These are phyloP conservation scores for Heterodera schachtii DNA, from an alignment of 1,140 invertebrate species.

Conservation along the genomic window DNA sequence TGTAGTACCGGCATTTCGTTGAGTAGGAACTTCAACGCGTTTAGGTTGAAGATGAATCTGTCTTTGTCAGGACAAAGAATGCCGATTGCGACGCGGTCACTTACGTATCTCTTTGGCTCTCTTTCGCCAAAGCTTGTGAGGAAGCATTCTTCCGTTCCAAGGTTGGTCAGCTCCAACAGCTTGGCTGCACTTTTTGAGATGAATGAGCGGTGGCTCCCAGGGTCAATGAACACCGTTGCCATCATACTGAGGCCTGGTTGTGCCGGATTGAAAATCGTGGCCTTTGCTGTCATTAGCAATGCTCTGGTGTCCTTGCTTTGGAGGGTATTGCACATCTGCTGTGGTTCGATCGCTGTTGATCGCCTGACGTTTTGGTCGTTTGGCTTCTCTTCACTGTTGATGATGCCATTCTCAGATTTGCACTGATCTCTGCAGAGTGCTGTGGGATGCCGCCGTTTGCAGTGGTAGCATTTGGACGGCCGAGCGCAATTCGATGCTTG, in stretches of 20 bases:
- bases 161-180: neutral
- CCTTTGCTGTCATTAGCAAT: neutral
- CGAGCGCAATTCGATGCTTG: no score
- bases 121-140: neutral
- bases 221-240: neutral
- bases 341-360: no score
- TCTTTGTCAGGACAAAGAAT: neutral
- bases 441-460: no score
- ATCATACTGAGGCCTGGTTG: neutral
- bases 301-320: neutral
- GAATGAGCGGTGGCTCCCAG: neutral
- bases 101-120: conserved; percentile 5
- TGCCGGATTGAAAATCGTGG: neutral
- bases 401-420: no score
- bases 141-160: neutral
- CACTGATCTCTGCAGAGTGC: no score
- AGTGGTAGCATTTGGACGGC: no score
- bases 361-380: no score
- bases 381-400: no score
- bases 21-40: neutral
- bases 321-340: no score
- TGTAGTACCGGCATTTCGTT: neutral
- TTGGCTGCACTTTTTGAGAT: neutral
- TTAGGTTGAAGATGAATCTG: neutral
- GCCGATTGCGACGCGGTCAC: neutral